Conservation (phyloP, 2,888 invertebrate genomes). For the Rhingia campestris region DNA sequence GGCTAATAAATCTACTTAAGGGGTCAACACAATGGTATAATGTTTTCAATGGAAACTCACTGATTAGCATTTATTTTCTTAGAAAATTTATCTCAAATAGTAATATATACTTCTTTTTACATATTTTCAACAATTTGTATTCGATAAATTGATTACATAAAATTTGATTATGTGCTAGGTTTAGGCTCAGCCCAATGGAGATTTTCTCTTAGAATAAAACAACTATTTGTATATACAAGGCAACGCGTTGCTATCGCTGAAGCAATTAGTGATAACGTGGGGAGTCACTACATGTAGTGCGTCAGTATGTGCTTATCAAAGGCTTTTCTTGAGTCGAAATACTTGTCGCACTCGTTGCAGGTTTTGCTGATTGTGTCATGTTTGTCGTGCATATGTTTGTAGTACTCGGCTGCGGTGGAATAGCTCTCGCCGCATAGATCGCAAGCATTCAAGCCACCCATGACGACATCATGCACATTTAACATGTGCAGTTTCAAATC, state of each 20-base stretch:
- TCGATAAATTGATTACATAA: constrained; percentile 6
- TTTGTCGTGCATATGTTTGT: constrained; percentile 70
- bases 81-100: constrained; percentile 9
- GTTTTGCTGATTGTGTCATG: constrained; percentile 72
- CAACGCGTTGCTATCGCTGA: background rate
- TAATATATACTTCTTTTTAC: background rate
- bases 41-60: background rate
- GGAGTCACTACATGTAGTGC: constrained; percentile 59
- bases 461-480: constrained; percentile 59
- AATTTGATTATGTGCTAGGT: constrained; percentile 8
- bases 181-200: constrained; percentile 4
- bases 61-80: constrained; percentile 4
- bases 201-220: constrained; percentile 5
- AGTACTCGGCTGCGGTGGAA: constrained; percentile 59
- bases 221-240: constrained; percentile 13
- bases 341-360: constrained; percentile 72
- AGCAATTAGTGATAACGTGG: background rate
- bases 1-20: background rate
- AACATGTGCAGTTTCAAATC: constrained; percentile 72
- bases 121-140: background rate
- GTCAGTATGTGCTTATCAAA: constrained; percentile 72
- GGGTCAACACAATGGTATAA: constrained; percentile 1
- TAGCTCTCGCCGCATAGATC: constrained; percentile 66
- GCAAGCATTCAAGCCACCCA: constrained; percentile 67
- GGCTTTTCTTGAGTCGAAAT: constrained; percentile 69